Evolutionary conservation across 1,140 invertebrate species (phyloP), one percentile per base, ranked within the genome.

Genomic region (Aphelinus certus): DNA sequence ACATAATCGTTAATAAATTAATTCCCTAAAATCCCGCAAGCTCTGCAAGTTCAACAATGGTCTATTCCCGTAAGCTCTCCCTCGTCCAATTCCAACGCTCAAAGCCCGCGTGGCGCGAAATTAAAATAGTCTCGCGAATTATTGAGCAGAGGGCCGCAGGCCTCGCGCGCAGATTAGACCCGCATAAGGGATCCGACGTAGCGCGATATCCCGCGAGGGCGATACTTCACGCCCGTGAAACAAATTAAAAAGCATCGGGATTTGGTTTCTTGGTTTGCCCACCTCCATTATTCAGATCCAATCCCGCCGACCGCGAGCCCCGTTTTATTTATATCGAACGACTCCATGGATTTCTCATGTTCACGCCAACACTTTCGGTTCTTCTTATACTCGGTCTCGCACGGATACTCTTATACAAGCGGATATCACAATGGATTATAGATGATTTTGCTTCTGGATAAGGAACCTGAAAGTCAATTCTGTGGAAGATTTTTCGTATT

Each of bases 231-330:
- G 10, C 47, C 45, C 81, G 77, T 78, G 78, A 79, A 84, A 79
- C 78, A 79, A 84, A 87, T 85, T 84, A 84, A 83, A 86, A 85
- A 83, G 80, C 82, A 83, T 83, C 85, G 81, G 71, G 77, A 71
- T 82, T 81, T 81, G 82, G 82, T 85, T 84, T 80, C 81, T 80
- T 80, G 80, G 79, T 81, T 81, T 80, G 53, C 68, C 55, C 7
- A 68, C 3, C 71, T 84, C 77, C 78, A 86, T 87, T 86, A 86
- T 87, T 86, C 79, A 84, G 81, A 81, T 85, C 79, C 82, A 85
- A 87, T 86, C 82, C 80, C 68, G 77, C 75, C 77, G 65, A 83
- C 81, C 80, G 57, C 80, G 74, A 81, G 78, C 71, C 75, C 57
- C 63, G 76, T 79, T 80, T 81, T 83, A 79, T 77, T 81, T 78